Evolutionary conservation across 92 coral and sea anemone genomes (phyloP), one percentile per base, ranked within the genome.

Genomic region (Nematostella vectensis): DNA sequence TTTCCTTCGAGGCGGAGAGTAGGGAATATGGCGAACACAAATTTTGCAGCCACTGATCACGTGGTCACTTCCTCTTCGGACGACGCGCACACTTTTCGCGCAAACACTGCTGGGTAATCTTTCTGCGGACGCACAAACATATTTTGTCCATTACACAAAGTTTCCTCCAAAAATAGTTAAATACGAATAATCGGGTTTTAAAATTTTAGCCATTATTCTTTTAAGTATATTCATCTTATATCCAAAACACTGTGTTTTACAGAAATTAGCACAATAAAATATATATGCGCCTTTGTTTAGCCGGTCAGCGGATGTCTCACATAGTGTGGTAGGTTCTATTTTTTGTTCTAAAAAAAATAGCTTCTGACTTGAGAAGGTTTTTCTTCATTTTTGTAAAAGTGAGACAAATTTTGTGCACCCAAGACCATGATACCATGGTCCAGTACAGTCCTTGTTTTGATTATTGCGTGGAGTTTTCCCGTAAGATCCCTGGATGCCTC

Each of bases 11-110:
- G 47, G 76, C 65, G 54, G 83, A 80, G 74, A 58, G 70, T 71
- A 77, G 79, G n/a, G 78, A 76, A 83, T 75, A 85, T 85, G 95
- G 95, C 88, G 95, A 81, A 61, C 88, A 63, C 74, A 48, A 74
- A 79, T 66, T 60, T 61, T 79, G 74, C 86, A 79, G 75, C 27
- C 59, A 22, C 74, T 55, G 95, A 48, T 85, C 95, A 85, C 95
- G 95, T 85, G 95, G 84, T 75, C 59, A 81, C 64, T 65, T 68
- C 58, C 61, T 50, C 72, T 50, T 29, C 49, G n/a, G 18, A 15
- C 47, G 51, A 25, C 27, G 24, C 71, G 79, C 84, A 70, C 69
- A 47, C 29, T 25, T 61, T 29, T 3, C 3, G 18, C 11, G 3
- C 3, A 18, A 37, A 48, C 45, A 50, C 83, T 54, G 77, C 77